Percentiles rank a stretch among this genome's conserved stretches.
Conservation (phyloP, 2,113 vertebrate genomes). For the Camelus bactrianus region DNA sequence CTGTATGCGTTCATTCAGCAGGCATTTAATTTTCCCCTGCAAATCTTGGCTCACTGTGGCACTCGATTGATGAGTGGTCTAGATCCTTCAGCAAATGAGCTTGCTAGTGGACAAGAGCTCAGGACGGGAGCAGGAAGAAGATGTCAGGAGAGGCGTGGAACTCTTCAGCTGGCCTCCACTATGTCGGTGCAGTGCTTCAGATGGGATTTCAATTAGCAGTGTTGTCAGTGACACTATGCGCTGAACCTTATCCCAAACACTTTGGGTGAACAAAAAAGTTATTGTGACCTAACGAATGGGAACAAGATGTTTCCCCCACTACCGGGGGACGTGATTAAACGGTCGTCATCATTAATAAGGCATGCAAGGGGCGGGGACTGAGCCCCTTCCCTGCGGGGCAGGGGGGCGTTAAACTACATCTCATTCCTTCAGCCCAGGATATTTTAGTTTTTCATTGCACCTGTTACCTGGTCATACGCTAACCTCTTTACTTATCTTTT, state of each 20-base stretch:
- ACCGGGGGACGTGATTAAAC: slow-evolving; percentile 80
- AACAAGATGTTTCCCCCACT: slow-evolving; percentile 84
- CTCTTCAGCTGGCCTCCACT: slow-evolving; percentile 75
- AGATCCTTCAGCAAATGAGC: slow-evolving; percentile 16
- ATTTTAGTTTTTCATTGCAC: slow-evolving; percentile 68
- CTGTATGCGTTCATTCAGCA: neutral
- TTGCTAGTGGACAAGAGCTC: slow-evolving; percentile 14
- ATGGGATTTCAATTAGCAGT: slow-evolving; percentile 86
- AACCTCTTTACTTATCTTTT: neutral
- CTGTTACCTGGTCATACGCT: slow-evolving; percentile 1
- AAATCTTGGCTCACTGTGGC: neutral
- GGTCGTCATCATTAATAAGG: slow-evolving; percentile 76
- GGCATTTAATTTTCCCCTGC: neutral
- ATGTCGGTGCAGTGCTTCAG: slow-evolving; percentile 69
- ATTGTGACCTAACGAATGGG: slow-evolving; percentile 85
- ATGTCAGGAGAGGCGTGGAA: slow-evolving; percentile 62
- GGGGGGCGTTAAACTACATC: slow-evolving; percentile 65
- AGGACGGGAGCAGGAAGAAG: slow-evolving; percentile 80
- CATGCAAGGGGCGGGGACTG: slow-evolving; percentile 75
- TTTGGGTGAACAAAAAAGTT: slow-evolving; percentile 86
- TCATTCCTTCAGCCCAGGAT: slow-evolving; percentile 63
- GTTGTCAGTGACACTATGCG: slow-evolving; percentile 82
- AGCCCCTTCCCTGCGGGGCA: slow-evolving; percentile 48
- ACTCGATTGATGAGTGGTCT: neutral
- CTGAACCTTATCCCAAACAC: slow-evolving; percentile 85